These are phyloP conservation scores for Cygnus atratus DNA, from an alignment of 2,113 vertebrate genomes.

Conservation along the genomic window DNA sequence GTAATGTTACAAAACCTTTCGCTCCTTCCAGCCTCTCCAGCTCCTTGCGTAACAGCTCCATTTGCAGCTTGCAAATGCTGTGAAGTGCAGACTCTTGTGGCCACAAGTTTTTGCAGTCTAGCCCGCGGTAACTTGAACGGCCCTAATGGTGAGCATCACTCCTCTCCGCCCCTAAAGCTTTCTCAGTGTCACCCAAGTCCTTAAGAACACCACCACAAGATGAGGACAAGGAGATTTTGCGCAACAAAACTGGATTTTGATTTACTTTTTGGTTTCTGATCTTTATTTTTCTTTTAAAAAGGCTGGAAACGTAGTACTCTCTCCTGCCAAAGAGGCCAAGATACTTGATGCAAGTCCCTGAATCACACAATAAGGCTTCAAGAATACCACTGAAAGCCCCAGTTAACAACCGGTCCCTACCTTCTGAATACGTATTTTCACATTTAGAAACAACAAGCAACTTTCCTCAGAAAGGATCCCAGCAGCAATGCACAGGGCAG, in stretches of 20 bases:
- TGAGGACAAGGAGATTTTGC: not conserved
- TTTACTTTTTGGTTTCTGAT: not conserved
- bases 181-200: not conserved
- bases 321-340: not conserved
- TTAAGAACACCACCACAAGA: not conserved
- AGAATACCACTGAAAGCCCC: not conserved
- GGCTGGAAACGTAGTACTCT: not conserved
- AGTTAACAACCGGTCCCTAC: not conserved
- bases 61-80: fast-evolving
- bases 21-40: not conserved
- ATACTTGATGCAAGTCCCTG: not conserved
- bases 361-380: fast-evolving
- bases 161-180: not conserved
- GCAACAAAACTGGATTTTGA: not conserved
- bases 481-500: not conserved
- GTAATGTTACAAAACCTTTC: not conserved
- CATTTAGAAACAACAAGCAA: not conserved
- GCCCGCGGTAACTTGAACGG: fast-evolving
- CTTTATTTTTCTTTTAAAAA: not conserved
- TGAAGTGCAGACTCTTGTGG: fast-evolving
- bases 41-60: not conserved
- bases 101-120: not conserved
- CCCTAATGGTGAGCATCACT: not conserved
- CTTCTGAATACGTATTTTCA: not conserved
- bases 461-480: not conserved